Evolutionary conservation across 2,888 invertebrate genomes (phyloP), one percentile per base, ranked within the genome.

Genomic region (Napeogenes sylphis): DNA sequence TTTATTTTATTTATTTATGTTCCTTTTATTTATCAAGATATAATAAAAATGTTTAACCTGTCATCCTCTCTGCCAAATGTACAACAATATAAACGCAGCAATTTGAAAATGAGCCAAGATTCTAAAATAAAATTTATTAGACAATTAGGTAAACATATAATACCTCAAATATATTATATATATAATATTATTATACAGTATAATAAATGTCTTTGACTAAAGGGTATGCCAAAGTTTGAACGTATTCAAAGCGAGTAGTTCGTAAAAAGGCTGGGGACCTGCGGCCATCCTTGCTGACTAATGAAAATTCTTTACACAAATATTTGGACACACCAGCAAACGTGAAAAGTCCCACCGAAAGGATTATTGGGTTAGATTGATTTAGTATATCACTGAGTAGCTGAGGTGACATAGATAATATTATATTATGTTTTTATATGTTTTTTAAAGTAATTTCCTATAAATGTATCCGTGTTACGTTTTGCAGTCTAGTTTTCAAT

Each of bases 301-400:
- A 75, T 75, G 74, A 74, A 75, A 75, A 75, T 73, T 75, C 75
- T 74, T 74, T 74, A 63, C 56, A 63, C 68, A 72, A 71, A 71
- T 68, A 71, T 73, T 74, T 67, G 70, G 70, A 62, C 68, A 66
- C 62, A 57, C 67, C 45, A 61, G 64, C 64, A 66, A 60, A 58
- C 65, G 62, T 70, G 72, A 70, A 69, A 70, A 65, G 63, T 69
- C 65, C 56, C 62, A 67, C 67, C 65, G 65, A 69, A 67, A 62
- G 64, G 59, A 68, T 65, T 58, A 42, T 59, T 58, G 56, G 33
- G 21, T 12, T 56, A 35, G 35, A 55, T 51, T 51, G 51, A 30
- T 51, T 30, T 30, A 32, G 30, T 57, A 21, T 56, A 56, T 61
- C 55, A 56, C 56, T 56, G 47, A 56, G 21, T 51, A 59, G 42